A percentile compares a stretch with the other conserved stretches of the same genome.
Evolutionary conservation across 2,797 vertebrate genomes (phyloP).

Genomic region (Scolopax rusticola): DNA sequence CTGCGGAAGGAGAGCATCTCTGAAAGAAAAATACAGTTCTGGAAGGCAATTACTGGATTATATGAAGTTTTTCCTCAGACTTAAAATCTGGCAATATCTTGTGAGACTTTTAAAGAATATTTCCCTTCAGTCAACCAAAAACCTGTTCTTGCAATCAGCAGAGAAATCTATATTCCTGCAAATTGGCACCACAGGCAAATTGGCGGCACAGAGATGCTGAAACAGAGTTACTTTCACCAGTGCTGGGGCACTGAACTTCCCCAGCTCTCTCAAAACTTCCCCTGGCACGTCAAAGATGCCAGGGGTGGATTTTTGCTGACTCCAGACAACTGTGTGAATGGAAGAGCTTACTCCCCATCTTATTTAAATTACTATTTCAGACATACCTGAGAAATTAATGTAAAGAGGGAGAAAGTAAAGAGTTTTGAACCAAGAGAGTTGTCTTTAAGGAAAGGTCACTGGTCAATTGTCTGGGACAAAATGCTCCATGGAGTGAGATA

Average conservation of each 20-base stretch:
- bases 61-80: neutral
- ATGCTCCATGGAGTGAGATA: neutral
- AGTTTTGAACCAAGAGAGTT: neutral
- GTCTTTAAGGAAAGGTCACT: neutral
- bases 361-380: neutral
- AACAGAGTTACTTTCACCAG: neutral
- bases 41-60: neutral
- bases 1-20: neutral
- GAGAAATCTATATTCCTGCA: constrained; percentile 23
- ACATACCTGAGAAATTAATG: neutral
- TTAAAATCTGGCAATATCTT: neutral
- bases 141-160: constrained; percentile 34
- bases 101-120: neutral
- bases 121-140: neutral
- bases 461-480: neutral
- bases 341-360: neutral
- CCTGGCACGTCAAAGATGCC: neutral
- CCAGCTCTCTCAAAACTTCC: neutral
- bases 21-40: neutral
- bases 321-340: neutral
- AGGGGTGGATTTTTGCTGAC: neutral
- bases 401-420: neutral
- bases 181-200: neutral
- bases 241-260: neutral
- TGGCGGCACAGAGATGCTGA: neutral